Conservation (phyloP, 2,888 invertebrate species). For the Cyclophora punctaria region DNA sequence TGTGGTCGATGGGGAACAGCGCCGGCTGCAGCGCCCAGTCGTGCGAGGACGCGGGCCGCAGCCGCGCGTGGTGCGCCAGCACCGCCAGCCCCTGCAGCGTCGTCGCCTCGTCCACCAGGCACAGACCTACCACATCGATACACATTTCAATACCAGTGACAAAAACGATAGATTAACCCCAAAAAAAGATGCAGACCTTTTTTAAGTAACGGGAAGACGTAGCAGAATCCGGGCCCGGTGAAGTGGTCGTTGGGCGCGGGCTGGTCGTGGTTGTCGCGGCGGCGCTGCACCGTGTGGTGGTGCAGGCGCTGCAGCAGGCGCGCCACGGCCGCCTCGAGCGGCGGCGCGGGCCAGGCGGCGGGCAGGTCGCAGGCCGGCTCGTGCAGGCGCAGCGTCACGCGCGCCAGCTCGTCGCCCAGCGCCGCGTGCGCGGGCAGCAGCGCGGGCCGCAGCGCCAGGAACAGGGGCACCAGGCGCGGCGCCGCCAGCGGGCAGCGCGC, state of each 20-base stretch:
- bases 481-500: constrained; percentile 87
- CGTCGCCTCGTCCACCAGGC: constrained; percentile 54
- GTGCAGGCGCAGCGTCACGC: constrained; percentile 82
- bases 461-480: constrained; percentile 77
- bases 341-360: constrained; percentile 83
- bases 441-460: constrained; percentile 71
- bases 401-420: constrained; percentile 78
- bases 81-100: constrained; percentile 58
- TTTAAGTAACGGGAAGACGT: constrained; percentile 85
- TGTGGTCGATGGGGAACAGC: constrained; percentile 86
- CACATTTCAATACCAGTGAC: not conserved
- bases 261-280: constrained; percentile 8
- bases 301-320: constrained; percentile 78
- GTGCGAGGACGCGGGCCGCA: constrained; percentile 64
- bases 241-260: constrained; percentile 48
- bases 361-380: constrained; percentile 88
- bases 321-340: constrained; percentile 76
- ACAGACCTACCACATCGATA: constrained; percentile 18
- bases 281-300: constrained; percentile 50
- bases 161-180: constrained; percentile 1
- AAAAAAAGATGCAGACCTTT: constrained; percentile 43
- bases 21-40: constrained; percentile 80
- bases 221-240: constrained; percentile 86
- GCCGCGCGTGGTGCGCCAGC: constrained; percentile 76
- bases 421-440: constrained; percentile 49